Evolutionary conservation across 2,888 invertebrate species (phyloP), one percentile per base, ranked within the genome.

Genomic region (Julus scanicus): DNA sequence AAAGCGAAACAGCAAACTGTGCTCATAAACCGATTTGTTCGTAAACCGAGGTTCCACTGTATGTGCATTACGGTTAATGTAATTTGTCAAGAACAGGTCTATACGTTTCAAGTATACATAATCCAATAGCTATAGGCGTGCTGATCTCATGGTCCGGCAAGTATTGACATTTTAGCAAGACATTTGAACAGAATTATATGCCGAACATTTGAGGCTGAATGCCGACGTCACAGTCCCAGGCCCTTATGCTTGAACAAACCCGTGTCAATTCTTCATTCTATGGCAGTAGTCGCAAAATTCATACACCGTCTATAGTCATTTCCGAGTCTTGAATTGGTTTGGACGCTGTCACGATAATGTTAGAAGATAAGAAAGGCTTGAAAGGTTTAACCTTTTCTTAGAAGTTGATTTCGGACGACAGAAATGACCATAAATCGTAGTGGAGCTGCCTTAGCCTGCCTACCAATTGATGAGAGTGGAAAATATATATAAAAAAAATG

Each of bases 331-430:
- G 71, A 71, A 71, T 71, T 71, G 71, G n/a, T 71, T 71, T 71
- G 71, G 20, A 71, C n/a, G 71, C 71, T 71, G 71, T 71, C 71
- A 71, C 71, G 71, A 71, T 71, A 71, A 71, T 71, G 71, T 71
- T 71, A 20, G 71, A 71, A 71, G 71, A 71, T 71, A 71, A 71
- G 71, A 71, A 71, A 71, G 71, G 71, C 71, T 71, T 29, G 20
- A 71, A 71, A 71, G 71, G 71, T 71, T 71, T 71, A 71, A 71
- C 71, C 71, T 71, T 71, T 71, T 71, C 71, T 71, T 71, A 71
- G 71, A 71, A 71, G 71, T 71, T 71, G 71, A 71, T 71, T 71
- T 71, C 71, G 71, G 71, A 71, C 71, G 71, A 71, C 71, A 71
- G 71, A 71, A 71, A 71, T 71, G 71, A 71, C 71, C 71, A 71